phyloP scores from a whole-genome alignment of 1,140 invertebrate species.

The Drosophila ogumai region DNA sequence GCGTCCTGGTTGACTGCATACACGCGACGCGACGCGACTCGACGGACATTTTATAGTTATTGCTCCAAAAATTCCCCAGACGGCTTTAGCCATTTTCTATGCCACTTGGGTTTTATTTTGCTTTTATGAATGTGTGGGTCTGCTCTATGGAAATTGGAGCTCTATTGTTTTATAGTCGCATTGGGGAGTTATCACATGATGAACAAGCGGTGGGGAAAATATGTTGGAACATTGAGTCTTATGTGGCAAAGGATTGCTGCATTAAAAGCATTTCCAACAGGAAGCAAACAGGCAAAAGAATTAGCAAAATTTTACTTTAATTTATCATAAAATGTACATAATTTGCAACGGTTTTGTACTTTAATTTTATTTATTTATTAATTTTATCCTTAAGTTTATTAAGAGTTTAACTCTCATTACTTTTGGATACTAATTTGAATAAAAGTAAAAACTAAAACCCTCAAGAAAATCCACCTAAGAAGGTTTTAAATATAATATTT shows the following conservation, averaged over 20 bases:
- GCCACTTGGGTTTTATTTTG: conserved; percentile 73
- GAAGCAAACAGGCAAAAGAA: neutral
- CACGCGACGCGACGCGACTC: conserved; percentile 66
- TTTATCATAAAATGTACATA: neutral
- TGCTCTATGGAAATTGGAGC: conserved; percentile 65
- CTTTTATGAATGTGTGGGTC: conserved; percentile 54
- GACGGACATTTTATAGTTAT: conserved; percentile 79
- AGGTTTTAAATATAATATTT: neutral
- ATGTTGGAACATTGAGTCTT: neutral
- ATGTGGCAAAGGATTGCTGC: neutral
- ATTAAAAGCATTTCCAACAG: neutral
- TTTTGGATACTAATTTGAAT: neutral
- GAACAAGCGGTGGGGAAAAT: conserved; percentile 26
- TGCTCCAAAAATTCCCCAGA: conserved; percentile 76
- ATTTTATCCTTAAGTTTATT: neutral
- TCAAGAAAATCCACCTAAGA: neutral
- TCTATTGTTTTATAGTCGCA: conserved; percentile 74
- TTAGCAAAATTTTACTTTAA: neutral
- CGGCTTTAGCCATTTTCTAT: conserved; percentile 73
- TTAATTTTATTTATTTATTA: neutral
- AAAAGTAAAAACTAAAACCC: too few species aligned
- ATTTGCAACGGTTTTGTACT: neutral
- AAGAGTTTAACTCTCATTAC: neutral
- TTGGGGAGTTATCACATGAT: conserved; percentile 60
- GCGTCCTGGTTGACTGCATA: conserved; percentile 63